These are phyloP conservation scores for Cirrhinus mrigala DNA, from an alignment of 2,797 vertebrate species.

Conservation along the genomic window DNA sequence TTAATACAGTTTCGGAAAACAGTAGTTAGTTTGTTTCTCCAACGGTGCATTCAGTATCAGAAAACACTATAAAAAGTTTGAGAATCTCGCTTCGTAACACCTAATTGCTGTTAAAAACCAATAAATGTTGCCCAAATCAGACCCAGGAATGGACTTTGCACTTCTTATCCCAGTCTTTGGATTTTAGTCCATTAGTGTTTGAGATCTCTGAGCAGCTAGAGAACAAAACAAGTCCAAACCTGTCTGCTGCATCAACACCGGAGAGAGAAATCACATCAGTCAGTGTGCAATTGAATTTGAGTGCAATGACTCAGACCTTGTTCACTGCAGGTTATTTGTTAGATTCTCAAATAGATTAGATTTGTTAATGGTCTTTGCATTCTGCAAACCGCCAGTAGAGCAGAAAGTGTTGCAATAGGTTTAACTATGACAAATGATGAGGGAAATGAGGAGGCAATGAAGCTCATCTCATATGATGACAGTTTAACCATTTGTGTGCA, in stretches of 20 bases:
- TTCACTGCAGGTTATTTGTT: slow-evolving; percentile 35
- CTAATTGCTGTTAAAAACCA: background rate
- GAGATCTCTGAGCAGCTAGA: background rate
- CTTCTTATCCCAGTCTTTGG: background rate
- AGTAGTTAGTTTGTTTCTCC: background rate
- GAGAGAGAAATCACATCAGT: slow-evolving; percentile 20
- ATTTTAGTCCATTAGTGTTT: slow-evolving; percentile 12
- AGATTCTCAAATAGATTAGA: slow-evolving; percentile 39
- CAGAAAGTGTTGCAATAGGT: slow-evolving; percentile 12
- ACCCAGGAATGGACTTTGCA: background rate
- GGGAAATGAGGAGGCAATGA: slow-evolving; percentile 24
- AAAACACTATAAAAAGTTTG: background rate
- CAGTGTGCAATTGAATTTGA: slow-evolving; percentile 34
- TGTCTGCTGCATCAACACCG: slow-evolving; percentile 9
- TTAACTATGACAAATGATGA: slow-evolving; percentile 42
- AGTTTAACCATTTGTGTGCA: slow-evolving; percentile 27
- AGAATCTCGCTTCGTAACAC: background rate
- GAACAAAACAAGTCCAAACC: slow-evolving; percentile 25
- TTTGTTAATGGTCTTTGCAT: slow-evolving; percentile 19
- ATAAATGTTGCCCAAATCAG: background rate
- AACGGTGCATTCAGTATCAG: background rate
- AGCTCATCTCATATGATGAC: slow-evolving; percentile 5
- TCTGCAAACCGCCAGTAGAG: background rate
- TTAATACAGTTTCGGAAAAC: background rate
- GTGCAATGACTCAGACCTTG: slow-evolving; percentile 30